A percentile compares a stretch with the other conserved stretches of the same genome.
These are phyloP conservation scores for Chiloscyllium punctatum DNA, from an alignment of 2,797 vertebrate species.

Conservation along the genomic window DNA sequence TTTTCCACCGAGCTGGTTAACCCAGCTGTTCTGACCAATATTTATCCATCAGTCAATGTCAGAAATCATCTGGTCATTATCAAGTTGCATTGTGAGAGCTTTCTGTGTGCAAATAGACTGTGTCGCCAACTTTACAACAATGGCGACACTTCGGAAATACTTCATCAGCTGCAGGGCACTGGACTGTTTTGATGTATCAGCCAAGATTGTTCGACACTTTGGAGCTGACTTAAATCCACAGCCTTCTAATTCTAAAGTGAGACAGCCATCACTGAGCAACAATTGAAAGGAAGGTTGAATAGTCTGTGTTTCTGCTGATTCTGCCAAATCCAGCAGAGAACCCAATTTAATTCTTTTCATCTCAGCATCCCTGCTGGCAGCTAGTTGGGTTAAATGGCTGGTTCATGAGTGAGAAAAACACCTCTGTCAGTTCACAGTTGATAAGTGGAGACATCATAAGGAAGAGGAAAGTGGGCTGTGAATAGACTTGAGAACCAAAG, in stretches of 20 bases:
- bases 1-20: not conserved
- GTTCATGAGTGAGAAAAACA: not conserved
- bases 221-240: not conserved
- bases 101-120: not conserved
- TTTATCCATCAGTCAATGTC: not conserved
- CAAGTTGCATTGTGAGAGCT: not conserved
- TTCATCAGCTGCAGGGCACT: not conserved
- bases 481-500: not conserved
- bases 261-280: not conserved
- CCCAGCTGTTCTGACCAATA: not conserved
- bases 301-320: not conserved
- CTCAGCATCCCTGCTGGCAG: not conserved
- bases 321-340: not conserved
- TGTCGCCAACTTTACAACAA: not conserved
- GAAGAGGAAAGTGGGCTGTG: not conserved
- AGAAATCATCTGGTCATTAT: not conserved
- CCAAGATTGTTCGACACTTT: too few species aligned
- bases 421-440: not conserved
- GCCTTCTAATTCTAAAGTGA: not conserved
- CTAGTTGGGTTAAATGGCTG: not conserved
- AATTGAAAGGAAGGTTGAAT: not conserved
- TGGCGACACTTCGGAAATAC: not conserved
- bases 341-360: not conserved
- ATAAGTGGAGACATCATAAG: not conserved
- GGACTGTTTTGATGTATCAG: not conserved